Evolutionary conservation across 1,140 invertebrate species (phyloP).

Genomic region (Drosophila grimshawi): DNA sequence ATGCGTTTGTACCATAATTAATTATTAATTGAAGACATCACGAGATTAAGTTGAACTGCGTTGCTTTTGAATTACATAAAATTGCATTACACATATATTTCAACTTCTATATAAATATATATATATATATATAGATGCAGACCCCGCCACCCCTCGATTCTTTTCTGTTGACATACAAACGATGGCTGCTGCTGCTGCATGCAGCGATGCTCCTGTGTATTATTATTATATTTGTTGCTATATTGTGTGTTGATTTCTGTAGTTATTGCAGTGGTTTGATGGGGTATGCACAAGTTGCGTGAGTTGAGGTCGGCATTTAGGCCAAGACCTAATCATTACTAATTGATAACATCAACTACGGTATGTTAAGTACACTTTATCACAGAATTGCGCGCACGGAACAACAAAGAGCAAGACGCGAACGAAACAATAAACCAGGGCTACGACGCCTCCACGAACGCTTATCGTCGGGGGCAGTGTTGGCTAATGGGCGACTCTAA

Average conservation of each 20-base stretch:
- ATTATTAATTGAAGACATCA: constrained; percentile 65
- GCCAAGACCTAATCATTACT: constrained; percentile 49
- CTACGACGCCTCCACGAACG: background rate
- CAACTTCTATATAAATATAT: too few species aligned
- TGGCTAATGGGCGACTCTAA: constrained; percentile 15
- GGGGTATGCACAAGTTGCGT: background rate
- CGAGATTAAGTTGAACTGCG: constrained; percentile 61
- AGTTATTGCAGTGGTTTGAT: background rate
- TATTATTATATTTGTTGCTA: constrained; percentile 13
- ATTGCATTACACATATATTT: constrained; percentile 59
- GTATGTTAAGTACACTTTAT: constrained; percentile 75
- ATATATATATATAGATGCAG: constrained; percentile 9
- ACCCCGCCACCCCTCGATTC: background rate
- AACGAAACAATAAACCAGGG: constrained; percentile 49
- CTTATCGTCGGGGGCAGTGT: constrained; percentile 11
- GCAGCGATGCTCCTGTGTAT: constrained; percentile 22
- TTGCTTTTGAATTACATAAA: constrained; percentile 76
- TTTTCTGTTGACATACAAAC: constrained; percentile 52
- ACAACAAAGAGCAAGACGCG: constrained; percentile 56
- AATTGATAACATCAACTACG: constrained; percentile 64
- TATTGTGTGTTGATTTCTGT: constrained; percentile 9
- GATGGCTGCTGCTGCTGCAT: constrained; percentile 41
- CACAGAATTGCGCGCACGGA: constrained; percentile 67
- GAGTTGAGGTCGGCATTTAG: constrained; percentile 14
- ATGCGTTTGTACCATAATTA: constrained; percentile 30